Percentiles rank a stretch among this genome's conserved stretches.
Conservation (phyloP, 2,888 invertebrate genomes). For the Corbicula japonica region DNA sequence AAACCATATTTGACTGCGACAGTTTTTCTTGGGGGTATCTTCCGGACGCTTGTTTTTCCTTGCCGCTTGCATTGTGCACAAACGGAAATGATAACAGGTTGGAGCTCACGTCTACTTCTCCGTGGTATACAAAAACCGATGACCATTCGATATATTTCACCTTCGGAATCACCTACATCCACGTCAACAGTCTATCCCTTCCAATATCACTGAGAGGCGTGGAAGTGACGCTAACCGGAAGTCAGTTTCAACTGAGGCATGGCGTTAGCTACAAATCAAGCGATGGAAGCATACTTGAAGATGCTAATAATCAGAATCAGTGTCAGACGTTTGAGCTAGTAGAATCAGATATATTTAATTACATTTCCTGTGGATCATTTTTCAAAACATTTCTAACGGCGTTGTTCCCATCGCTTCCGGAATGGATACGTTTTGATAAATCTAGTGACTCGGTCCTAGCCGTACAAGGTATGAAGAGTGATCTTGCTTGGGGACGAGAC, state of each 20-base stretch:
- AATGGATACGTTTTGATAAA: conserved; percentile 38
- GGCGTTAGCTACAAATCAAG: not conserved
- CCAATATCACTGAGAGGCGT: conserved; percentile 38
- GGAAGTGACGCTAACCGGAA: not conserved
- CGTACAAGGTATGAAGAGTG: conserved; percentile 44
- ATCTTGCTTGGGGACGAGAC: conserved; percentile 42
- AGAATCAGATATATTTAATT: conserved; percentile 46
- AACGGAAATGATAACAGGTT: conserved; percentile 22
- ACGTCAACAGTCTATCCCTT: conserved; percentile 23
- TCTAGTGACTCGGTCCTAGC: conserved; percentile 23
- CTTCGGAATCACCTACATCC: conserved; percentile 33
- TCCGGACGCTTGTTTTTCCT: conserved; percentile 27
- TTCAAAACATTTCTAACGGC: conserved; percentile 25
- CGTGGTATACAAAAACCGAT: conserved; percentile 24
- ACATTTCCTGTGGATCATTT: conserved; percentile 44
- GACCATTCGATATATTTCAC: conserved; percentile 24
- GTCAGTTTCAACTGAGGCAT: conserved; percentile 2
- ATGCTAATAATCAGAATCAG: conserved; percentile 10
- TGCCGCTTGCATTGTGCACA: conserved; percentile 24
- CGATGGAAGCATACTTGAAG: conserved; percentile 9
- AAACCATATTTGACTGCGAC: conserved; percentile 16
- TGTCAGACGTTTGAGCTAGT: conserved; percentile 45
- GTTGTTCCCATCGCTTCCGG: conserved; percentile 30
- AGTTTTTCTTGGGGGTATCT: conserved; percentile 1
- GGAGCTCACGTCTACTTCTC: conserved; percentile 35